Conservation (phyloP, 2,113 vertebrate species). For the Gobiocypris rarus region DNA sequence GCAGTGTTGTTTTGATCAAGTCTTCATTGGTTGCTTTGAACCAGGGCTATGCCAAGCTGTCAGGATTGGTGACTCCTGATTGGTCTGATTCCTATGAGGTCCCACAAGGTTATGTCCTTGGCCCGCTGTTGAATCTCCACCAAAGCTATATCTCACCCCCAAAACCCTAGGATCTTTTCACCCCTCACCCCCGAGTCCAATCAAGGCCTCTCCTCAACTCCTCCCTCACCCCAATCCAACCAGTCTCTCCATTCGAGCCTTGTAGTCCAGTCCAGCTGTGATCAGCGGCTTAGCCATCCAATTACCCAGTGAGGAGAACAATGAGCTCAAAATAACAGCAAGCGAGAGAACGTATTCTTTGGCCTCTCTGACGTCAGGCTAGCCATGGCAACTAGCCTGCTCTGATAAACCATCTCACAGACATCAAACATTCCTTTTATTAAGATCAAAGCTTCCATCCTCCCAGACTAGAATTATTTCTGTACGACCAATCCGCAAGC, state of each 20-base stretch:
- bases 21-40: not conserved
- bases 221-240: not conserved
- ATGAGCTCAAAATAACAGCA: conserved; percentile 72
- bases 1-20: too few relatives aligned
- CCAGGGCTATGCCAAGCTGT: not conserved
- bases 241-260: not conserved
- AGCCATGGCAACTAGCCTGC: conserved; percentile 73
- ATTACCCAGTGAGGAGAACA: conserved; percentile 62
- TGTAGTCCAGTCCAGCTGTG: conserved; percentile 49
- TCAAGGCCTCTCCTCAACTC: not conserved
- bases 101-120: not conserved
- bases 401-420: conserved; percentile 60
- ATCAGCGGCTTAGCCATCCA: conserved; percentile 60
- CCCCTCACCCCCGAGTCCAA: not conserved
- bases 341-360: conserved; percentile 47
- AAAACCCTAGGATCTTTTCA: not conserved
- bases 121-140: not conserved
- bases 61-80: not conserved
- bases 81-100: not conserved
- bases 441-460: conserved; percentile 66
- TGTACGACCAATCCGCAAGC: conserved; percentile 43
- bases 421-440: conserved; percentile 68
- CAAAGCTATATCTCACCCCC: not conserved
- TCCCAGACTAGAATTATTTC: conserved; percentile 57
- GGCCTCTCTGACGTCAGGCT: conserved; percentile 66